These are phyloP conservation scores for Peromyscus attwateri DNA, from an alignment of 2,797 vertebrate species.

Conservation along the genomic window DNA sequence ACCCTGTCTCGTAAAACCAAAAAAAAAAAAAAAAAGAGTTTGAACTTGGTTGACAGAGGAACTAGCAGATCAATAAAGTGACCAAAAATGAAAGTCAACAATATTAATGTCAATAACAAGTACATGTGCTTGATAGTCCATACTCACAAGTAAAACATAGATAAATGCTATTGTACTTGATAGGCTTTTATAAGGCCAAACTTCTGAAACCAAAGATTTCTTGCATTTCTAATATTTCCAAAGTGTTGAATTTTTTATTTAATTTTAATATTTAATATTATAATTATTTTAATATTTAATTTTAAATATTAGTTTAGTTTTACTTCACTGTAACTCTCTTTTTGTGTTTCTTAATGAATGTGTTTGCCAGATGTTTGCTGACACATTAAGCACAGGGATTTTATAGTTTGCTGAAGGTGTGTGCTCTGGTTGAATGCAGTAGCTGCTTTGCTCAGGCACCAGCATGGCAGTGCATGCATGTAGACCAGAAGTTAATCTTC, in stretches of 20 bases:
- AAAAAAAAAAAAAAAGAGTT: not conserved
- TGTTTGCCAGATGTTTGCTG: not conserved
- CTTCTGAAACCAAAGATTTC: not conserved
- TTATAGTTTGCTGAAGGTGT: not conserved
- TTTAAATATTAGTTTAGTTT: not conserved
- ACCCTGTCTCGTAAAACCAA: too few relatives aligned
- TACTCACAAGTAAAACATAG: not conserved
- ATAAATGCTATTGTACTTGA: not conserved
- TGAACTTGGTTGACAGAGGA: not conserved
- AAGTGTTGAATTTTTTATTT: too few relatives aligned
- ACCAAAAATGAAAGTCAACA: not conserved
- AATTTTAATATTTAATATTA: too few relatives aligned
- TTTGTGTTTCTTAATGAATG: not conserved
- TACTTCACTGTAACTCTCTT: not conserved
- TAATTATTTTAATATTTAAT: too few relatives aligned
- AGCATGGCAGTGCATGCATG: not conserved
- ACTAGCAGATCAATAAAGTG: constrained; percentile 1
- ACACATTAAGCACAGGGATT: not conserved
- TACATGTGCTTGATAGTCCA: not conserved
- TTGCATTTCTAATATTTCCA: not conserved
- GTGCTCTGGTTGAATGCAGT: not conserved
- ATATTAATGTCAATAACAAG: not conserved
- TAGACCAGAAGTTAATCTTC: not conserved
- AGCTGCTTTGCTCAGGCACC: not conserved
- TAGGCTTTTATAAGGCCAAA: not conserved